Percentiles rank a stretch among this genome's conserved stretches.
Evolutionary conservation across 2,888 invertebrate genomes (phyloP).

Genomic region (Seira sanloemensis): DNA sequence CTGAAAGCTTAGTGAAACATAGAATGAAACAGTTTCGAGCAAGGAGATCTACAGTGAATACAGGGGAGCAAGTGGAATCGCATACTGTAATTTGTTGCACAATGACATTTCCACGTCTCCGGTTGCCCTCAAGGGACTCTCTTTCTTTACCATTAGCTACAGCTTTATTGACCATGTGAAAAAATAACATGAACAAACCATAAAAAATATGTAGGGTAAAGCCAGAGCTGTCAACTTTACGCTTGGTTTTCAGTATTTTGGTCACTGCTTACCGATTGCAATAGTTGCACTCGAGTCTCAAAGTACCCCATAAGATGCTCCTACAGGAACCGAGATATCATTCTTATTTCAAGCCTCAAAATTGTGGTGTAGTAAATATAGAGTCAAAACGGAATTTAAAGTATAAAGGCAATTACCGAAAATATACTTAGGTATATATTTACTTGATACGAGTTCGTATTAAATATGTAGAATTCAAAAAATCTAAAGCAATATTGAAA

Average conservation of each 20-base stretch:
- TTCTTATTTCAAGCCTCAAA: too few relatives aligned
- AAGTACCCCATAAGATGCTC: too few relatives aligned
- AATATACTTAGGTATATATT: too few relatives aligned
- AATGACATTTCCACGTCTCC: slow-evolving; percentile 31
- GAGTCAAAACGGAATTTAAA: too few relatives aligned
- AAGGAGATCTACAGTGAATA: background rate
- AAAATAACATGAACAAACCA: too few relatives aligned
- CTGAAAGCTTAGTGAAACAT: background rate
- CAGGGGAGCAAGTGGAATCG: background rate
- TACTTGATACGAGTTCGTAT: too few relatives aligned
- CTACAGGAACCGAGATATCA: too few relatives aligned
- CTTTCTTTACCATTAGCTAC: slow-evolving; percentile 38
- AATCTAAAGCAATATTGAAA: too few relatives aligned
- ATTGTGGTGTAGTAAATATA: too few relatives aligned
- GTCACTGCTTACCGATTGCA: background rate
- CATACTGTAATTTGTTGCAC: slow-evolving; percentile 18
- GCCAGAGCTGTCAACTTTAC: background rate
- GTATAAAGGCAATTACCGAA: too few relatives aligned
- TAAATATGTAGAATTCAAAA: too few relatives aligned
- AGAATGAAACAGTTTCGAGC: background rate
- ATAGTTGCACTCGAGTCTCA: slow-evolving; percentile 17
- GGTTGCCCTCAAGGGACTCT: slow-evolving; percentile 19
- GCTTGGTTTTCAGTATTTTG: slow-evolving; percentile 14
- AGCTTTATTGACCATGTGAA: slow-evolving; percentile 36
- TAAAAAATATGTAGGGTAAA: background rate